These are phyloP conservation scores for Tinea trinotella DNA, from an alignment of 2,888 invertebrate genomes.

Conservation along the genomic window DNA sequence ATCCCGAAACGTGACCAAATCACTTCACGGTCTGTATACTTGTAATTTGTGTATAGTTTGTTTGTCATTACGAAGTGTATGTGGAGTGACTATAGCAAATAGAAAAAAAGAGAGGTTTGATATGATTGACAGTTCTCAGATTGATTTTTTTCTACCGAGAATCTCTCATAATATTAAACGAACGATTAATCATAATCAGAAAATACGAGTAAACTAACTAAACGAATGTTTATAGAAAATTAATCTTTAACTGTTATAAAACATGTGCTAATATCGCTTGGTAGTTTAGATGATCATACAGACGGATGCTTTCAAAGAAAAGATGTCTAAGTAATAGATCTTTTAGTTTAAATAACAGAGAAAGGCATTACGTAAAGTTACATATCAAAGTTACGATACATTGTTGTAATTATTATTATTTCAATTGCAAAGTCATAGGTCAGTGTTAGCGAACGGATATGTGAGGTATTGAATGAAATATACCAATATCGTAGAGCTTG, in stretches of 20 bases:
- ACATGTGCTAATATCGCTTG: neutral
- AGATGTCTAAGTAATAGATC: neutral
- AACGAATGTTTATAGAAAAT: neutral
- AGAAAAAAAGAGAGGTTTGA: neutral
- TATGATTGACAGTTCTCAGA: slow-evolving; percentile 4
- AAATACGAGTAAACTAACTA: neutral
- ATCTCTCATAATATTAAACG: slow-evolving; percentile 5
- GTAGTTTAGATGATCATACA: neutral
- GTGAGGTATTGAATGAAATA: no score
- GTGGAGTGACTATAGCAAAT: no score
- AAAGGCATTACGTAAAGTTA: slow-evolving; percentile 19
- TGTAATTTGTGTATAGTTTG: no score
- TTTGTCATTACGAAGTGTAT: no score
- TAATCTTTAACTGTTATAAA: neutral
- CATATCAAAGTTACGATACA: slow-evolving; percentile 12
- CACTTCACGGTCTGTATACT: no score
- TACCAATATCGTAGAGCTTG: no score
- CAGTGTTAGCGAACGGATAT: neutral
- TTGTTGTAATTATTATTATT: slow-evolving; percentile 21
- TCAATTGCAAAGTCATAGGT: slow-evolving; percentile 22
- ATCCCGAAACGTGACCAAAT: no score
- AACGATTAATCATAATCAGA: slow-evolving; percentile 20
- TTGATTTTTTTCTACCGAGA: slow-evolving; percentile 15
- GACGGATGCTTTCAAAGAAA: neutral
- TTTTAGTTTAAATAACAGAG: slow-evolving; percentile 18